Base-by-base conservation (phyloP, 2,888 invertebrate species). In the Meteorus colon region DNA sequence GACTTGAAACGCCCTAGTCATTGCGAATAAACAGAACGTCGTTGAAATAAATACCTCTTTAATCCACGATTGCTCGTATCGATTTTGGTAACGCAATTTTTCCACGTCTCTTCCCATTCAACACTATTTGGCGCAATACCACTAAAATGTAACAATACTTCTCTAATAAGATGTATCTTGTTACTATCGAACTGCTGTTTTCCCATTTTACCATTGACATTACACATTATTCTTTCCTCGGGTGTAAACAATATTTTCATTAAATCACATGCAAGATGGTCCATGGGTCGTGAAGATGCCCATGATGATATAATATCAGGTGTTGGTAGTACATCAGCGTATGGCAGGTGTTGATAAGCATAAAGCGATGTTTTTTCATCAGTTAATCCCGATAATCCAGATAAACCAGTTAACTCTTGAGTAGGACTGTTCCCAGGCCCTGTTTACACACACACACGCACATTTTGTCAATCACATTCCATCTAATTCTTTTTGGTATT, bases 131-230 rank as follows among this genome's bases (percentile, higher is more conserved):
- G 86, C 73, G 87, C 82, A 51, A 90, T 87, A 48, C 88, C 89
- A 80, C 90, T 90, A 80, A 89, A 90, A 81, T 90, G 89, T 74
- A 90, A 83, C 41, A 90, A 83, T 27, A 90, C 90, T 81, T 90
- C 90, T 73, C 90, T 83, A 66, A 90, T 90, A 63, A 90, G 83
- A 65, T 90, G 89, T 78, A 90, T 90, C 80, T 90, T 90, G 81
- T 90, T 89, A 75, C 90, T 87, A 81, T 90, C 90, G 82, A 90
- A 90, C 80, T 90, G 90, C 74, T 89, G 89, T 79, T 90, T 90
- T 67, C 90, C 90, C 90, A 90, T 90, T 86, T 90, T 90, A 66
- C 90, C 90, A 79, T 90, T 90, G 6, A 90, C 90, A 81, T 90
- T 90, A 82, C 90, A 90, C 34, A 90, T 82, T 77, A 90, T 89